Evolutionary conservation across 2,888 invertebrate species (phyloP), one percentile per base, ranked within the genome.

Genomic region (Drymonia ruficornis): DNA sequence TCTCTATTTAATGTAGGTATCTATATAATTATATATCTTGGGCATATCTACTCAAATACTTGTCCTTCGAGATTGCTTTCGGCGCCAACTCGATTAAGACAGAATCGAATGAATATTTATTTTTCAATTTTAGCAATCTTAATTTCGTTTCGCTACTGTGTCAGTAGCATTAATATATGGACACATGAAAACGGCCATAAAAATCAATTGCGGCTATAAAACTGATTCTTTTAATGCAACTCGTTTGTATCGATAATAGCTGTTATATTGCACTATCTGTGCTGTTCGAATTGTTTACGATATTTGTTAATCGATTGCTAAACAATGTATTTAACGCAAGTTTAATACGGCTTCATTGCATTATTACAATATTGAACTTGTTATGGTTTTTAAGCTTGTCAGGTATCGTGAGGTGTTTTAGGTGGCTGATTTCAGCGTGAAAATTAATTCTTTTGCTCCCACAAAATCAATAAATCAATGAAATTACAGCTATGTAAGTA

Each of bases 181-280:
- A 59, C 62, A 64, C 65, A 61, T 57, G 69, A 61, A 67, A 66
- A 67, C 58, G 67, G 56, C 55, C 63, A 72, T 78, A 74, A 77
- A 70, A 78, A 62, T 61, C 68, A 70, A 77, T 76, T 67, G 67
- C 56, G 16, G 62, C 49, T 43, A 69, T 76, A 78, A 71, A 76
- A 52, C 59, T 58, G 57, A 56, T 63, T 65, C 62, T 73, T 73
- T 68, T 70, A 64, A 63, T 56, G 52, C 31, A 56, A 61, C 53
- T 51, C 51, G 64, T 63, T 74, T 61, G 55, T 61, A 65, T 59
- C 56, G 56, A 53, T 76, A 67, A 74, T 74, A 57, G 66, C 52
- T 62, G 55, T 57, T 59, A 56, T 69, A 61, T 58, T 70, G 57
- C 51, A 16, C 48, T 72, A 59, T 66, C 55, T 66, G 63, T 50